phyloP scores from a whole-genome alignment of 2,113 vertebrate genomes.

The Cnemophilus loriae region DNA sequence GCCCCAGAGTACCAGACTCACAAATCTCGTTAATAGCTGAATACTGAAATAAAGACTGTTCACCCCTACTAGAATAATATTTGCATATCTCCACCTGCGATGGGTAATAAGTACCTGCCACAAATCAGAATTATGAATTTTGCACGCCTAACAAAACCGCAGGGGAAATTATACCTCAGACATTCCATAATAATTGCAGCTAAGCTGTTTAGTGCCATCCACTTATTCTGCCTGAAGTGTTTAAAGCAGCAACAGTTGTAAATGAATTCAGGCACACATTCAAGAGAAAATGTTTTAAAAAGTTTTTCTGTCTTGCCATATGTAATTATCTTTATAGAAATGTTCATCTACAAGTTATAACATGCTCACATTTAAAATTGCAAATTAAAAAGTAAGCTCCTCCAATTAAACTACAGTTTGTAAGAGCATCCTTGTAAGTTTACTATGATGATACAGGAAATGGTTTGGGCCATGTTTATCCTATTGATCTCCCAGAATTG shows the following conservation, averaged over 20 bases:
- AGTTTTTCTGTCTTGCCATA: slow-evolving; percentile 73
- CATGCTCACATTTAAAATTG: slow-evolving; percentile 56
- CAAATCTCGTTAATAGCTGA: slow-evolving; percentile 85
- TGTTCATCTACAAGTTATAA: slow-evolving; percentile 66
- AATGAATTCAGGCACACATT: slow-evolving; percentile 80
- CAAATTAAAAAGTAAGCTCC: slow-evolving; percentile 44
- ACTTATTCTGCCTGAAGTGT: slow-evolving; percentile 85
- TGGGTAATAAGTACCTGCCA: slow-evolving; percentile 87
- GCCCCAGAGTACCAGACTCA: slow-evolving; percentile 80
- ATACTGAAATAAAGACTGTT: slow-evolving; percentile 82
- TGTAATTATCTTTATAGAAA: slow-evolving; percentile 77
- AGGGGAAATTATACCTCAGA: slow-evolving; percentile 88
- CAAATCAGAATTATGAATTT: slow-evolving; percentile 88
- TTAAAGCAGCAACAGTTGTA: slow-evolving; percentile 83
- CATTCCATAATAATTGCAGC: slow-evolving; percentile 85
- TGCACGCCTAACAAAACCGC: slow-evolving; percentile 81
- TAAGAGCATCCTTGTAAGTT: not conserved
- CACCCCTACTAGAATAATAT: slow-evolving; percentile 82
- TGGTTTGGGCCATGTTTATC: not conserved
- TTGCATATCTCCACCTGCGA: slow-evolving; percentile 89
- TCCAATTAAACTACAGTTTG: slow-evolving; percentile 1
- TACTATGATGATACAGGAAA: not conserved
- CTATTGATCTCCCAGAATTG: not conserved
- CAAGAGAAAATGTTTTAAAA: slow-evolving; percentile 69
- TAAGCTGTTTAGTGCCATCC: slow-evolving; percentile 86